These are phyloP conservation scores for Pygocentrus nattereri DNA, from an alignment of 2,797 vertebrate genomes.

Conservation along the genomic window DNA sequence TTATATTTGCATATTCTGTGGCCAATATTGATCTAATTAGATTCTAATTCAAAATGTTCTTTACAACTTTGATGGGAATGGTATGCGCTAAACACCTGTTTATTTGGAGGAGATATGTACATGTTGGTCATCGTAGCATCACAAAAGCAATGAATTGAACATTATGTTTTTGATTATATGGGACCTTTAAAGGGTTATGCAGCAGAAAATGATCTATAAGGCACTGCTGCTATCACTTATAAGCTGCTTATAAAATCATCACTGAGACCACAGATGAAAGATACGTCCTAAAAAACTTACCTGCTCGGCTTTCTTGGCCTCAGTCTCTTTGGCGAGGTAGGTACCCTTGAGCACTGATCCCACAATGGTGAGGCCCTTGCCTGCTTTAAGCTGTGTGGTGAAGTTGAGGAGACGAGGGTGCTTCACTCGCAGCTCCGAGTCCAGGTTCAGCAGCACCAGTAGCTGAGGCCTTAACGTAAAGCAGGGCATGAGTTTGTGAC, in stretches of 20 bases:
- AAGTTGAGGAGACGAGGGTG: constrained; percentile 92
- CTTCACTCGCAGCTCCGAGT: constrained; percentile 85
- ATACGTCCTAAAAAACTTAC: constrained; percentile 66
- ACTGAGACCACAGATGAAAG: neutral
- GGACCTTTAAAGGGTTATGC: neutral
- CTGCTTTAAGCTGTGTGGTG: constrained; percentile 92
- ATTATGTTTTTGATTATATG: too few species aligned
- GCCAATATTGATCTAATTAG: too few species aligned
- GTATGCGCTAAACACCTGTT: too few species aligned
- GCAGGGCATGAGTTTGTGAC: neutral
- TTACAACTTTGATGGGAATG: too few species aligned
- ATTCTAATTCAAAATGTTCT: too few species aligned
- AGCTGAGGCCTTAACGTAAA: constrained; percentile 85
- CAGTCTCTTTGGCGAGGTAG: constrained; percentile 86
- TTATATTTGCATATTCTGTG: too few species aligned
- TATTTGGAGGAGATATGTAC: too few species aligned
- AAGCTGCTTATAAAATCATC: neutral
- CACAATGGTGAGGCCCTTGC: constrained; percentile 94
- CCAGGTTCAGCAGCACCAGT: constrained; percentile 89
- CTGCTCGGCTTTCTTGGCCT: constrained; percentile 90
- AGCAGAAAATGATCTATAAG: neutral
- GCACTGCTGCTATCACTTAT: neutral
- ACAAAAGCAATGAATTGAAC: too few species aligned
- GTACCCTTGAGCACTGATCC: constrained; percentile 91
- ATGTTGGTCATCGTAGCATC: neutral